These are phyloP conservation scores for Andrena marginata DNA, from an alignment of 2,888 invertebrate species.

Conservation along the genomic window DNA sequence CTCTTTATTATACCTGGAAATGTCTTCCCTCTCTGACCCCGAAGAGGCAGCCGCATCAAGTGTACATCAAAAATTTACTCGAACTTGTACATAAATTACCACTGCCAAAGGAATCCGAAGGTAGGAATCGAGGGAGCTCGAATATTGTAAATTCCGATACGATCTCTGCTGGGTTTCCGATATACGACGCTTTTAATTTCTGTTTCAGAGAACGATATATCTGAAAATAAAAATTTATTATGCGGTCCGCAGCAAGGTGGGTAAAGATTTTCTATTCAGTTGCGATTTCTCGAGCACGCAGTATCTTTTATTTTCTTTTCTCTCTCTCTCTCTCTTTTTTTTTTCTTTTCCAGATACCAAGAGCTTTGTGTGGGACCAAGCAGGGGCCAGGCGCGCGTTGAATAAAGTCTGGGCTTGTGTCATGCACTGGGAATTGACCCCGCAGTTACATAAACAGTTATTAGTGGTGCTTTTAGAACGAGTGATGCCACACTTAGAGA, in stretches of 20 bases:
- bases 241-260: conserved; percentile 79
- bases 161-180: neutral
- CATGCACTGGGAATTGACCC: conserved; percentile 90
- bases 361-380: conserved; percentile 88
- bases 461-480: conserved; percentile 93
- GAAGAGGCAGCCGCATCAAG: conserved; percentile 86
- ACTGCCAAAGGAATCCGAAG: conserved; percentile 85
- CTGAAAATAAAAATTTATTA: conserved; percentile 74
- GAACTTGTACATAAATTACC: conserved; percentile 88
- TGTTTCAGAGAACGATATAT: conserved; percentile 71
- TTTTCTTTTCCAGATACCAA: conserved; percentile 31
- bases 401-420: conserved; percentile 92
- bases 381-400: conserved; percentile 86
- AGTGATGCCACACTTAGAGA: conserved; percentile 92
- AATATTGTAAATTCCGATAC: neutral
- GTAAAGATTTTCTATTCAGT: neutral
- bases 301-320: neutral
- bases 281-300: neutral
- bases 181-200: conserved; percentile 25
- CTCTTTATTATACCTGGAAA: conserved; percentile 91
- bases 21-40: conserved; percentile 87
- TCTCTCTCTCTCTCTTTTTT: neutral
- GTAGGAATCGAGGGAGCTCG: conserved; percentile 33
- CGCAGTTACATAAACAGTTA: conserved; percentile 90
- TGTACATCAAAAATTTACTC: conserved; percentile 88